These are phyloP conservation scores for Turnix velox DNA, from an alignment of 2,113 vertebrate genomes.

Conservation along the genomic window DNA sequence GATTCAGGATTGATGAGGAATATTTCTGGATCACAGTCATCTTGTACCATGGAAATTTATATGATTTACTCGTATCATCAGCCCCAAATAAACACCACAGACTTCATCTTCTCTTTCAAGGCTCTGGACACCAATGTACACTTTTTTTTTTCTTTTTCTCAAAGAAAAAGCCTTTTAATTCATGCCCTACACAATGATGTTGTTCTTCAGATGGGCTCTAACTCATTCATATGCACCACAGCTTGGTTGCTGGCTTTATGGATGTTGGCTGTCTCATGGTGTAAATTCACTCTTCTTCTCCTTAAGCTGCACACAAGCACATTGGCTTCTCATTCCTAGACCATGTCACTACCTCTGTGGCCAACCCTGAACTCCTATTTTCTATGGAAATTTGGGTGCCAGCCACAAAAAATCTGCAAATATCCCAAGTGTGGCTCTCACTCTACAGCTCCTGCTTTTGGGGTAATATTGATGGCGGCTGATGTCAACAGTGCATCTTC, in stretches of 20 bases:
- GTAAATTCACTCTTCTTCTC: neutral
- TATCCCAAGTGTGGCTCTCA: neutral
- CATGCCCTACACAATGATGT: neutral
- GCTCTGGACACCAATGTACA: fast-evolving
- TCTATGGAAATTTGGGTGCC: neutral
- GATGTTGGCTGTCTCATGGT: neutral
- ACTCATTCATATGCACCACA: neutral
- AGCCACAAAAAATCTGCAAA: neutral
- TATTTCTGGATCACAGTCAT: neutral
- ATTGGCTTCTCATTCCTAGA: neutral
- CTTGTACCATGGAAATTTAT: neutral
- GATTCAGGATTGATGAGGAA: neutral
- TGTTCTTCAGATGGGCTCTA: neutral
- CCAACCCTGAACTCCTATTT: neutral
- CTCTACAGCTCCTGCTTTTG: neutral
- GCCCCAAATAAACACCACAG: neutral
- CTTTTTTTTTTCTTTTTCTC: neutral
- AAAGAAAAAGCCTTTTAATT: constrained; percentile 1
- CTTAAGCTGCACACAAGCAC: neutral
- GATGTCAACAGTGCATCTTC: neutral
- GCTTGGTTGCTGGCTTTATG: neutral
- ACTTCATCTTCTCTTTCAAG: neutral
- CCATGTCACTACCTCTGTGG: neutral
- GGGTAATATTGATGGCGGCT: neutral
- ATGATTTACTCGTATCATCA: neutral